Conservation (phyloP, 2,888 invertebrate species). For the Ennomos erosarius region DNA sequence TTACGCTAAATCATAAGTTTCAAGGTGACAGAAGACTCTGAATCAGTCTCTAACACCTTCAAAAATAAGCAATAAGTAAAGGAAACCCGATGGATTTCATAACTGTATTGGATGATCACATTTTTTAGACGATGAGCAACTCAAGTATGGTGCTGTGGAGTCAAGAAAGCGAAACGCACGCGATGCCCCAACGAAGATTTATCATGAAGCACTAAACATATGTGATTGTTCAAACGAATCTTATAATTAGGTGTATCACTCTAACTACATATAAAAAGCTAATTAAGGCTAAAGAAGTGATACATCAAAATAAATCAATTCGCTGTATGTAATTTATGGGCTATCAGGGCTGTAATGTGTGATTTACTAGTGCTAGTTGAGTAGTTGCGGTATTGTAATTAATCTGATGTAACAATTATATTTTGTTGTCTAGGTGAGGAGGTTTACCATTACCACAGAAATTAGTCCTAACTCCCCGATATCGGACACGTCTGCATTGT, state of each 20-base stretch:
- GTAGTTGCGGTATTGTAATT: too few relatives aligned
- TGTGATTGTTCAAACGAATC: constrained; percentile 32
- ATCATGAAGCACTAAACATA: constrained; percentile 18
- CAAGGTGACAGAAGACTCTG: neutral
- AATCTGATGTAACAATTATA: too few relatives aligned
- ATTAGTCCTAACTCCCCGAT: too few relatives aligned
- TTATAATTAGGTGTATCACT: constrained; percentile 30
- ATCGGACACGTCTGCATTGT: too few relatives aligned
- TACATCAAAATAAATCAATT: neutral
- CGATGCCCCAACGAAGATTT: constrained; percentile 40
- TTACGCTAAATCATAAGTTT: neutral
- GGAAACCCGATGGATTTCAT: constrained; percentile 8
- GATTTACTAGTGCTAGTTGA: constrained; percentile 3
- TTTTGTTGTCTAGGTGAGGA: too few relatives aligned
- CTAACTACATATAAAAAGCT: constrained; percentile 8
- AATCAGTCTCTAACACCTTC: too few relatives aligned
- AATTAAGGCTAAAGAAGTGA: constrained; percentile 9
- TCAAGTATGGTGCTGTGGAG: constrained; percentile 38
- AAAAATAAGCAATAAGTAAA: neutral
- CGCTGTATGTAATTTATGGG: constrained; percentile 8
- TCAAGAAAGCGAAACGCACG: constrained; percentile 71
- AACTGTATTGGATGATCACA: constrained; percentile 8
- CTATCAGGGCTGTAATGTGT: constrained; percentile 12
- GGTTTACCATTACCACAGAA: too few relatives aligned
- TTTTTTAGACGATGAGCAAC: constrained; percentile 31